These are phyloP conservation scores for Epizoanthus stellaris DNA, from an alignment of 92 coral and sea anemone species.

Conservation along the genomic window DNA sequence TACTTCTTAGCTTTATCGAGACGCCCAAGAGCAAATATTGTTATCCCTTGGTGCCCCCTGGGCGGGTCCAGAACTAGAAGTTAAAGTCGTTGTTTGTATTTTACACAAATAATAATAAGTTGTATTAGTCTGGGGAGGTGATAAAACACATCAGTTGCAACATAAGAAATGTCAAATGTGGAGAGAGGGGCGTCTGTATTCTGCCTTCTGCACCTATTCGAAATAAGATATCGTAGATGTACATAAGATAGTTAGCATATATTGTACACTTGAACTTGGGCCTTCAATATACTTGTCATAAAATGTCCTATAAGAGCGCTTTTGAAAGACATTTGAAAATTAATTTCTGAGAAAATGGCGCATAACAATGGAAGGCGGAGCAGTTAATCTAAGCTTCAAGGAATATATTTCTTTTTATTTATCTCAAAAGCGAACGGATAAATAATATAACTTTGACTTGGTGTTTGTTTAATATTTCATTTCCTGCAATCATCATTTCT, in stretches of 20 bases:
- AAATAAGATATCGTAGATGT: background rate
- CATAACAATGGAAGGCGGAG: background rate
- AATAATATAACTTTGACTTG: slow-evolving; percentile 3
- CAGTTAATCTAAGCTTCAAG: background rate
- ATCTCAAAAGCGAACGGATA: slow-evolving; percentile 11
- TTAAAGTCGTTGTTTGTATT: background rate
- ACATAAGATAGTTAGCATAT: too few relatives aligned
- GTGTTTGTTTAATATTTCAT: slow-evolving; percentile 35
- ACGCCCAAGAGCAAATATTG: too few relatives aligned
- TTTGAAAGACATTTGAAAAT: background rate
- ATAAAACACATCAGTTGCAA: background rate
- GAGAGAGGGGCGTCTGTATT: background rate
- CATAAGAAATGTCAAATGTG: background rate
- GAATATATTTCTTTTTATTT: background rate
- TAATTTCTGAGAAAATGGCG: background rate
- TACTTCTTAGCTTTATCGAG: too few relatives aligned
- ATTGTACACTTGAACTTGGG: background rate
- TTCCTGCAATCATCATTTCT: background rate
- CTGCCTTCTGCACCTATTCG: background rate
- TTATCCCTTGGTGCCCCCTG: slow-evolving; percentile 13
- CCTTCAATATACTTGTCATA: background rate
- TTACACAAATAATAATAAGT: background rate
- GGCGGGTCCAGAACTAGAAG: background rate
- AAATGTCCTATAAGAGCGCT: background rate
- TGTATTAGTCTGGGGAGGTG: background rate